Evolutionary conservation across 2,797 vertebrate species (phyloP).

Genomic region (Sternotherus odoratus): DNA sequence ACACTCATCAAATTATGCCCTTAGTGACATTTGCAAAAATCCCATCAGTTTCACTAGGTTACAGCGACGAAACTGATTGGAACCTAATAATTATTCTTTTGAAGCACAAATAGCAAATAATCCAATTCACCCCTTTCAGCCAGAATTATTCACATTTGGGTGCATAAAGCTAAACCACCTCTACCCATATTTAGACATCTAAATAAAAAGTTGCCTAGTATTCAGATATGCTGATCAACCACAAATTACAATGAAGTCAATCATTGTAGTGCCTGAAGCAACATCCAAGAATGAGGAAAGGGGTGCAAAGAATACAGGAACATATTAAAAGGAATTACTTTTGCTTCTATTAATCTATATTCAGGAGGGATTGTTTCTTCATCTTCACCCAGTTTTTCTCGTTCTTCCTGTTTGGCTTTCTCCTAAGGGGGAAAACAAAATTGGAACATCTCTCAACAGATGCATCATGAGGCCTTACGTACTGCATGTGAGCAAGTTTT

Average conservation of each 20-base stretch:
- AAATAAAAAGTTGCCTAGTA: neutral
- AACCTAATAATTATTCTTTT: neutral
- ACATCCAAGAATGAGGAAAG: neutral
- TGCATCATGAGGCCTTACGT: neutral
- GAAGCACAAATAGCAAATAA: neutral
- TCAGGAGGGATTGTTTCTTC: conserved; percentile 83
- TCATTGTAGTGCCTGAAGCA: neutral
- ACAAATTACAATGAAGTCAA: neutral
- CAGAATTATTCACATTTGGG: neutral
- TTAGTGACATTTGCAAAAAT: neutral
- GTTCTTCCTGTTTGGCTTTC: conserved; percentile 70
- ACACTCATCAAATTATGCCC: fast-evolving
- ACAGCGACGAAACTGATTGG: neutral
- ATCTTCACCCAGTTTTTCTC: conserved; percentile 81
- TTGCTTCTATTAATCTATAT: conserved; percentile 74
- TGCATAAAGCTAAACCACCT: neutral
- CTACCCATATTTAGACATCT: fast-evolving
- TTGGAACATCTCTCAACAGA: neutral
- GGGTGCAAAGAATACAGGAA: neutral
- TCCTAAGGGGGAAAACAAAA: conserved; percentile 66
- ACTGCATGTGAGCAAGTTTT: neutral
- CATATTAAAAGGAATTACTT: conserved; percentile 63
- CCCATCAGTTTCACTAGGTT: neutral
- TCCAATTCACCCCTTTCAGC: neutral
- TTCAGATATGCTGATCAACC: neutral